Evolutionary conservation across 2,888 invertebrate genomes (phyloP).

Genomic region (Ephialtes manifestator): DNA sequence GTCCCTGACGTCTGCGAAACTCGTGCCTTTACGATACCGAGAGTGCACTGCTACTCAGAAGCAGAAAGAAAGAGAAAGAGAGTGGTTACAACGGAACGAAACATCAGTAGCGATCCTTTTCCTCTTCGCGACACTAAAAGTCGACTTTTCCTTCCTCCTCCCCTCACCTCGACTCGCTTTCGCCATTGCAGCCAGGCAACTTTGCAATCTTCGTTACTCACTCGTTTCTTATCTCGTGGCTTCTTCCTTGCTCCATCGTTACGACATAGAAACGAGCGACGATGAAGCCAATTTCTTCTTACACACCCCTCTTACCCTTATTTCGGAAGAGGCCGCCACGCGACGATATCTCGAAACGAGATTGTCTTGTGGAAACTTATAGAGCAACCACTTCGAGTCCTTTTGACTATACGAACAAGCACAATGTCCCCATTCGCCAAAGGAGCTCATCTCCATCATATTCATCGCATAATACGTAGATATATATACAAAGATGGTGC

Average conservation of each 20-base stretch:
- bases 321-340: background rate
- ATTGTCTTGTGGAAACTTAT: background rate
- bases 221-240: background rate
- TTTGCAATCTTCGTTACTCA: constrained; percentile 23
- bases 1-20: constrained; percentile 3
- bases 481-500: background rate
- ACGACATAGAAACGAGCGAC: constrained; percentile 18
- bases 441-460: background rate
- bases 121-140: constrained; percentile 10
- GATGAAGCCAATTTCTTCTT: constrained; percentile 8
- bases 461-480: constrained; percentile 2
- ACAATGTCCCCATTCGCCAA: constrained; percentile 5
- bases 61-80: background rate
- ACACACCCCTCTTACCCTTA: background rate
- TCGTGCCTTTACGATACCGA: constrained; percentile 11
- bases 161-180: background rate
- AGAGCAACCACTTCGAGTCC: background rate
- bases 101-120: constrained; percentile 19
- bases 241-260: background rate
- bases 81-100: background rate
- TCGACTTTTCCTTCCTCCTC: background rate
- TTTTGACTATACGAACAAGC: background rate
- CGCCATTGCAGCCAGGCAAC: background rate
- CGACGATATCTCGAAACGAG: constrained; percentile 18
- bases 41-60: background rate